Base-by-base conservation (phyloP, 2,888 invertebrate genomes). In the Desoria tigrina region DNA sequence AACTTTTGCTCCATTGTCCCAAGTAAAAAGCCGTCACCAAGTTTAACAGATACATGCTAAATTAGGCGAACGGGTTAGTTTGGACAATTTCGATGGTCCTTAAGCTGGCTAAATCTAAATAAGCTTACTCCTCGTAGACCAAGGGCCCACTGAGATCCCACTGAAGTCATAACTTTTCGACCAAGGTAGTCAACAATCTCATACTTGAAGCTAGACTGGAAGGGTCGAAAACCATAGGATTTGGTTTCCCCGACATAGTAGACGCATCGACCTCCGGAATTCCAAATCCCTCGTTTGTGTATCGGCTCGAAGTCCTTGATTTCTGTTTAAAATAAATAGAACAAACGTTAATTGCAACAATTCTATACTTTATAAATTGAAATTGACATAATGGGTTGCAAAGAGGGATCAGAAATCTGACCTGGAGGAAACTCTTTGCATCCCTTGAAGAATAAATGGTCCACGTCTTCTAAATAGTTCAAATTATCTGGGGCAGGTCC, bases 101-200 rank as follows among this genome's bases (percentile, higher is more conserved):
- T n/a, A 26, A 27, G 14, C 27, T n/a, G n/a, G 49, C 18, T 9
- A 49, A 24, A 59, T 39, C 37, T 18, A 42, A 60, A 42, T 4
- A 45, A 54, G 4, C n/a, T 42, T 56, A 68, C 71, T 14, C 66
- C 66, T 24, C 59, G 68, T 0, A 69, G 16, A 37, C 71, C 71
- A 27, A 69, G 55, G 37, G 53, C 4, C 16, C 53, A 57, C 37
- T 71, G 71, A 28, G 55, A 54, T 24, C 71, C 71, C 51, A 50
- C 42, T 1, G 53, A 39, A 11, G 42, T 59, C 18, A 71, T 55
- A 2, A 71, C 63, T 0, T 61, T 27, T 21, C 37, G 45, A 21
- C 68, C 71, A 4, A 51, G 27, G 45, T 66, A 71, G 42, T 71
- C 71, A 0, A 71, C 66, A 7, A 71, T 64, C 26, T 71, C 71